A percentile compares a stretch with the other conserved stretches of the same genome.
Conservation (phyloP, 2,797 vertebrate species). For the Danio albolineatus region DNA sequence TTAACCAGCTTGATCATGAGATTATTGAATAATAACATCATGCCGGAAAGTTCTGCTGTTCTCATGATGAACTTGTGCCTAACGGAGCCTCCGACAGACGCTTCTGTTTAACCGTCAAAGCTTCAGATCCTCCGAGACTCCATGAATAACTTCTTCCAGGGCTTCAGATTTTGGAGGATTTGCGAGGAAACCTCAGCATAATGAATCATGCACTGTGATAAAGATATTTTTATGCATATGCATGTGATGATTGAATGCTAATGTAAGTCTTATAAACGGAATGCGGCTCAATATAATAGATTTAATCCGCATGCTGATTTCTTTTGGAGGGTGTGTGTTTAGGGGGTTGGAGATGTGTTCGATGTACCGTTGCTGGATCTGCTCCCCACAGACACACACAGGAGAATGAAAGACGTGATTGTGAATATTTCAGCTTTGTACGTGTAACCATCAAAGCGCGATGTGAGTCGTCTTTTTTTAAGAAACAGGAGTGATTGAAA, state of each 20-base stretch:
- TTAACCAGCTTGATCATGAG: neutral
- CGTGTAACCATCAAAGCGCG: neutral
- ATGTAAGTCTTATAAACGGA: slow-evolving; percentile 26
- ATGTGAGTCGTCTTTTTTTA: neutral
- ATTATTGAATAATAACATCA: neutral
- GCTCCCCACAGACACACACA: neutral
- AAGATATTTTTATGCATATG: slow-evolving; percentile 8
- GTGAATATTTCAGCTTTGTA: neutral
- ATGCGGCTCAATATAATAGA: slow-evolving; percentile 26
- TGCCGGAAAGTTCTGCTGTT: neutral
- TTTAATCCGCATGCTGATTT: slow-evolving; percentile 24
- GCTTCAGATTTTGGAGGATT: neutral
- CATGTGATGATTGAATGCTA: slow-evolving; percentile 22
- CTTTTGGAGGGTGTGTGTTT: neutral
- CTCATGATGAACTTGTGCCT: neutral
- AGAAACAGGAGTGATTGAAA: neutral
- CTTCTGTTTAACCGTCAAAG: neutral
- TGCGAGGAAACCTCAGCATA: neutral
- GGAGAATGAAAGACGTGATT: neutral
- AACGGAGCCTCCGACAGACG: neutral
- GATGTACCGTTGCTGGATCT: neutral
- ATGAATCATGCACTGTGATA: slow-evolving; percentile 10
- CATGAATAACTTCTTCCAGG: slow-evolving; percentile 24
- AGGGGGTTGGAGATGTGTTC: neutral
- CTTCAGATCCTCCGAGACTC: slow-evolving; percentile 11